Evolutionary conservation across 2,888 invertebrate genomes (phyloP).

Genomic region (Chromoteleia sp.): DNA sequence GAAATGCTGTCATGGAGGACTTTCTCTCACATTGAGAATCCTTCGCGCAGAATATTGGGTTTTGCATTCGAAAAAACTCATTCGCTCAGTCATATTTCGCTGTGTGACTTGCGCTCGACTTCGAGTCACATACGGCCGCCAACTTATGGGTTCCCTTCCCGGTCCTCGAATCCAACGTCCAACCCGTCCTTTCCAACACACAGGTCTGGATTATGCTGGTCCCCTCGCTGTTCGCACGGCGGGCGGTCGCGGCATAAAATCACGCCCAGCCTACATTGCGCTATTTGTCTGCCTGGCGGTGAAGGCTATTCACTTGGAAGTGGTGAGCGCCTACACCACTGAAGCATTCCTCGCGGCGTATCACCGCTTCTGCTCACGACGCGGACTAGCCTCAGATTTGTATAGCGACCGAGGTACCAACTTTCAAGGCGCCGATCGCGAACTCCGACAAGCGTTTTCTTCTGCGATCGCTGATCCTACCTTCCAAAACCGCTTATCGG

Average conservation of each 20-base stretch:
- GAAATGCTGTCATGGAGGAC: slow-evolving; percentile 22
- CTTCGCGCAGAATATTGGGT: slow-evolving; percentile 5
- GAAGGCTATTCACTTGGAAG: slow-evolving; percentile 5
- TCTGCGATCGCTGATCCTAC: not conserved
- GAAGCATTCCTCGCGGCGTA: slow-evolving; percentile 2
- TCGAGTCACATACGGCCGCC: not conserved
- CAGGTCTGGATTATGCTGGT: slow-evolving; percentile 55
- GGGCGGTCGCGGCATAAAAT: not conserved
- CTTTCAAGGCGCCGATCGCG: slow-evolving; percentile 14
- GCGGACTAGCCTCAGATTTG: not conserved
- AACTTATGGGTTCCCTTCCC: slow-evolving; percentile 9
- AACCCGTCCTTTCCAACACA: too few relatives aligned
- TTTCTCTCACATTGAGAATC: not conserved
- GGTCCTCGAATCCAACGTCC: slow-evolving; percentile 8
- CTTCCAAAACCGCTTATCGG: not conserved
- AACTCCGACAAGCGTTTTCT: not conserved
- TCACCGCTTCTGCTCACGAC: not conserved
- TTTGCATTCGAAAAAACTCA: not conserved
- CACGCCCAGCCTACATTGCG: slow-evolving; percentile 8
- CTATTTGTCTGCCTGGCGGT: slow-evolving; percentile 5
- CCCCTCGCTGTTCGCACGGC: slow-evolving; percentile 15
- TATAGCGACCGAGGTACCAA: slow-evolving; percentile 7
- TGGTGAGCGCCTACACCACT: slow-evolving; percentile 9
- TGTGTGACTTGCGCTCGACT: slow-evolving; percentile 1
- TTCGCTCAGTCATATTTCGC: slow-evolving; percentile 7